Evolutionary conservation across 1,140 invertebrate genomes (phyloP), one percentile per base, ranked within the genome.

Genomic region (Dendrolimus kikuchii): DNA sequence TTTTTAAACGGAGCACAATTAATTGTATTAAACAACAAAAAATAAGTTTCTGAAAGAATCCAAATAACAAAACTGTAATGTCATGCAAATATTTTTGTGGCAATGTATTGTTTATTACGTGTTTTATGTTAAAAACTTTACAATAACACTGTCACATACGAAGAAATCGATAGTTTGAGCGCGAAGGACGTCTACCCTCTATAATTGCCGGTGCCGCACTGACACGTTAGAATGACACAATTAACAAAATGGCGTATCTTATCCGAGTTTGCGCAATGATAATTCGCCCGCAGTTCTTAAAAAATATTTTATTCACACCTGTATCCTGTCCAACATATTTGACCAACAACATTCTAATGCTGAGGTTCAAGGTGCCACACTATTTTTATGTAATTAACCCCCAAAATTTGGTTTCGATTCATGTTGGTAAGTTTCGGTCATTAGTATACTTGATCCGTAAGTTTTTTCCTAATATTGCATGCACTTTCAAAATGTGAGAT

Each of bases 181-280:
- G 63, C 52, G 51, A 51, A 59, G 63, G 36, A 58, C 68, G 62
- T 64, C 63, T 53, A 41, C 36, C 36, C 44, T 40, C 42, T 37
- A 10, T 37, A 47, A 50, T 62, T 46, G 54, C 51, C 59, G 58
- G 55, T 72, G 53, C 68, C 71, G 68, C 69, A 82, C 77, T 75
- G 62, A 64, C 60, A 55, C n/a, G 46, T 10, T 39, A 47, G 55
- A 8, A 62, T 45, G 61, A 58, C 40, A 49, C 46, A 62, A 57
- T 41, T 53, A 62, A 57, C 68, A 71, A 73, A 64, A 74, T 75
- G 73, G 73, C 73, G 73, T 57, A 51, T 46, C 23, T 23, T 53
- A 54, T 57, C 49, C 38, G 71, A 71, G 71, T 72, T 77, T 79
- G 76, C 76, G 75, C 75, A 76, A 76, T 69, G 49, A 48, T 40